Percentiles rank a stretch among this genome's conserved stretches.
Evolutionary conservation across 2,797 vertebrate species (phyloP).

Genomic region (Mormyrus proboscirostris): DNA sequence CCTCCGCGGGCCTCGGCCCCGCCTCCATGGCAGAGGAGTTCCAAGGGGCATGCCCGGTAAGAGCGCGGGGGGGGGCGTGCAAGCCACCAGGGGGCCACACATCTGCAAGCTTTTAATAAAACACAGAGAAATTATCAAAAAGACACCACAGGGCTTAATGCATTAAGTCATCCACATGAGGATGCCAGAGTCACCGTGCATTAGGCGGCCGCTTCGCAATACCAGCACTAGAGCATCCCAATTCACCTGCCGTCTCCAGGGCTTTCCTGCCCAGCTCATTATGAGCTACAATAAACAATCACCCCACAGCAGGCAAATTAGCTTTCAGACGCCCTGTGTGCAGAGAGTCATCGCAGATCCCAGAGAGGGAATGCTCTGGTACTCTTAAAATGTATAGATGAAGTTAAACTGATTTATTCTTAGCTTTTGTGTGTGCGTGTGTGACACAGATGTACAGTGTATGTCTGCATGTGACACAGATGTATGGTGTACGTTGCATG

Average conservation of each 20-base stretch:
- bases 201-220: not conserved
- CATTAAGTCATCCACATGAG: not conserved
- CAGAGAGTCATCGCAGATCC: not conserved
- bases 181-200: not conserved
- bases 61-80: not conserved
- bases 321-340: not conserved
- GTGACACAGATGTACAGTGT: not conserved
- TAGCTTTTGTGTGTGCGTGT: no score
- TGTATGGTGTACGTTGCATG: fast-evolving
- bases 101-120: not conserved
- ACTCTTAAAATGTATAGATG: not conserved
- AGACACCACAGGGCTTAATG: not conserved
- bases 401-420: not conserved
- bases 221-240: not conserved
- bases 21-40: not conserved
- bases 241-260: not conserved
- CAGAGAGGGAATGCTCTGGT: not conserved
- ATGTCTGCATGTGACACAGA: not conserved
- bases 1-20: not conserved
- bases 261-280: not conserved
- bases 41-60: not conserved
- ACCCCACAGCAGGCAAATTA: not conserved
- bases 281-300: not conserved
- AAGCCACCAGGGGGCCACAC: not conserved
- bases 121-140: not conserved